Evolutionary conservation across 2,888 invertebrate genomes (phyloP).

Genomic region (Alentia gelatinosa): DNA sequence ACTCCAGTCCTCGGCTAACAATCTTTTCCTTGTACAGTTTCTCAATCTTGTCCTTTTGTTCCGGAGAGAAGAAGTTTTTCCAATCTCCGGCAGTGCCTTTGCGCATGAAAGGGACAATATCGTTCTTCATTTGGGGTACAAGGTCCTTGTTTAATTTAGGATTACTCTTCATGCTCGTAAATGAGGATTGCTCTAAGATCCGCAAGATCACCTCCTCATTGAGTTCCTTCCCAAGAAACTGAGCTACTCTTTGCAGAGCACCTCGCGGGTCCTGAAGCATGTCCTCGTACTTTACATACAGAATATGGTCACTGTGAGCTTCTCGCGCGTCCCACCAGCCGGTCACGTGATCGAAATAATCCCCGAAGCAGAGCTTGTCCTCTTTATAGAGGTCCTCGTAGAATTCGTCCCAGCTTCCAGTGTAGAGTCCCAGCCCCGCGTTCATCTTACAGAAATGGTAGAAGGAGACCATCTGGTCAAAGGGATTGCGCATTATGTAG

Average conservation of each 20-base stretch:
- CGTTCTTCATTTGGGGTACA: background rate
- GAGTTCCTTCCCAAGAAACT: slow-evolving; percentile 65
- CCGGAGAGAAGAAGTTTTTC: slow-evolving; percentile 53
- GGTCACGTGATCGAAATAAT: slow-evolving; percentile 12
- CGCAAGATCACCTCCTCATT: slow-evolving; percentile 53
- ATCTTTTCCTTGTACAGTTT: slow-evolving; percentile 14
- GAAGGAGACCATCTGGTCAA: slow-evolving; percentile 20
- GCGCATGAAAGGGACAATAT: slow-evolving; percentile 61
- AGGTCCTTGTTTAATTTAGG: slow-evolving; percentile 57
- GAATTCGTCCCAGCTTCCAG: background rate
- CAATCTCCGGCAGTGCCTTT: slow-evolving; percentile 59
- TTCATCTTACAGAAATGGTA: slow-evolving; percentile 1
- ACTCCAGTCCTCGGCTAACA: background rate
- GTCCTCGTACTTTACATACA: slow-evolving; percentile 55
- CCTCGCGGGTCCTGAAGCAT: slow-evolving; percentile 60
- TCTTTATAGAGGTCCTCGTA: background rate
- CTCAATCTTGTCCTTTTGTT: slow-evolving; percentile 55
- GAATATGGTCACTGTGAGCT: background rate
- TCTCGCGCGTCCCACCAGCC: slow-evolving; percentile 54
- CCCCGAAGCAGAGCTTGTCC: slow-evolving; percentile 27
- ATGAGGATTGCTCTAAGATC: slow-evolving; percentile 59
- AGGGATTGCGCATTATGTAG: background rate
- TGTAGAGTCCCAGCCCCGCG: background rate
- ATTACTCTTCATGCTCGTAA: slow-evolving; percentile 60
- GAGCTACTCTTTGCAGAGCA: slow-evolving; percentile 64